Evolutionary conservation across 2,797 vertebrate genomes (phyloP), one percentile per base, ranked within the genome.

Genomic region (Spondyliosoma cantharus): DNA sequence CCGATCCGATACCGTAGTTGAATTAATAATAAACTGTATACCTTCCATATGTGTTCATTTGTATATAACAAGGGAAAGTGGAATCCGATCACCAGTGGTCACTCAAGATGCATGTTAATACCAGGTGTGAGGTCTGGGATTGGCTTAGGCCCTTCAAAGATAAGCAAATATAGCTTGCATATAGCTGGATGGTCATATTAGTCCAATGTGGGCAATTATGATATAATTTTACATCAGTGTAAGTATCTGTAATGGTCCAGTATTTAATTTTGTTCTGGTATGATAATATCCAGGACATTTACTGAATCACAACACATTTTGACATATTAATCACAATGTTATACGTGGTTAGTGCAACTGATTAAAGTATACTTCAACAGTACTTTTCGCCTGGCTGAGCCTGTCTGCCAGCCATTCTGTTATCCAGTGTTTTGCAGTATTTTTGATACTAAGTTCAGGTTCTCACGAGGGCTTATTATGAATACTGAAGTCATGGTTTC

Each of bases 381-480:
- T 49, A 20, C 25, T 16, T n/a, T 57, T 37, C 1, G 2, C 0
- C n/a, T 42, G 48, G 0, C 17, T 4, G 4, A 45, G 37, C 20
- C 12, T 20, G 15, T 45, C 22, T 56, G 25, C 49, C 13, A 49
- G 46, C 29, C 24, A 9, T 43, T 42, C 22, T 43, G 25, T 64
- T 48, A 32, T 32, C 43, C 22, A 20, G 12, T 42, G 17, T 11
- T 22, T 63, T 57, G 43, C 17, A 78, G 22, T 27, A 9, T 54
- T 12, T 69, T 29, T 58, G 24, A 57, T 53, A 12, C 7, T 12
- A 71, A 4, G 15, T 27, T 50, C 7, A 66, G 58, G n/a, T 74
- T 74, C 24, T 54, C 50, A 46, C 24, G 27, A 71, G 56, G 43
- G n/a, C 16, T 71, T 19, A 15, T 53, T 24, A 53, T 43, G 19